Conservation (phyloP, 2,888 invertebrate genomes). For the Clanis bilineata region DNA sequence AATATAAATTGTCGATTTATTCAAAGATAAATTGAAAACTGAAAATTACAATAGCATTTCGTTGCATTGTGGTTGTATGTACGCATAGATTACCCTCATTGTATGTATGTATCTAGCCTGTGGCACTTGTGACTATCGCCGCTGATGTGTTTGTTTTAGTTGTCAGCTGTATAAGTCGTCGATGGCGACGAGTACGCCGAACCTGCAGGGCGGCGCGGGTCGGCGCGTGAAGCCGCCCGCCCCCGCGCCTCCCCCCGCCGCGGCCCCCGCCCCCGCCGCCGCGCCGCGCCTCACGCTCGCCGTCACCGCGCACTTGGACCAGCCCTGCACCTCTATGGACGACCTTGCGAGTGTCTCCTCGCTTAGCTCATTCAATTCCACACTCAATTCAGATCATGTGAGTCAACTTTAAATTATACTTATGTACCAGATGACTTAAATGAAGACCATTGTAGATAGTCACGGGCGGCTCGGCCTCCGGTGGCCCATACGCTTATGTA, state of each 20-base stretch:
- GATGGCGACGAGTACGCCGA: conserved; percentile 67
- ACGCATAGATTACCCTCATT: not conserved
- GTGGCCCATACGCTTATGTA: too few species aligned
- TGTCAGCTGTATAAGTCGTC: conserved; percentile 62
- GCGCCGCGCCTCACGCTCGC: conserved; percentile 41
- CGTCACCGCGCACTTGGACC: conserved; percentile 35
- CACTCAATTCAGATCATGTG: conserved; percentile 67
- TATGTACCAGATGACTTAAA: not conserved
- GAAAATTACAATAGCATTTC: too few species aligned
- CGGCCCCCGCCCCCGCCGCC: conserved; percentile 37
- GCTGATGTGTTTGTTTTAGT: conserved; percentile 44
- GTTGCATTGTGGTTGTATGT: too few species aligned
- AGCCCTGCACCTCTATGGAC: conserved; percentile 62
- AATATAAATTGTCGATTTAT: too few species aligned
- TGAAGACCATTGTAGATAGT: too few species aligned
- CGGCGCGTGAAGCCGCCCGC: conserved; percentile 86
- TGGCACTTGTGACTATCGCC: too few species aligned
- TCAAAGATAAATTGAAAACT: too few species aligned
- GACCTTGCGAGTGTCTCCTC: conserved; percentile 75
- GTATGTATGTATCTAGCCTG: conserved; percentile 3
- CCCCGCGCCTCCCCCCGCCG: conserved; percentile 84
- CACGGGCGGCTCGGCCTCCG: too few species aligned
- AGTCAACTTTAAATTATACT: conserved; percentile 19
- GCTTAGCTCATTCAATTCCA: conserved; percentile 69
- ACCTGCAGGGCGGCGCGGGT: conserved; percentile 67